Evolutionary conservation across 2,888 invertebrate genomes (phyloP).

Genomic region (Agriotes lineatus): DNA sequence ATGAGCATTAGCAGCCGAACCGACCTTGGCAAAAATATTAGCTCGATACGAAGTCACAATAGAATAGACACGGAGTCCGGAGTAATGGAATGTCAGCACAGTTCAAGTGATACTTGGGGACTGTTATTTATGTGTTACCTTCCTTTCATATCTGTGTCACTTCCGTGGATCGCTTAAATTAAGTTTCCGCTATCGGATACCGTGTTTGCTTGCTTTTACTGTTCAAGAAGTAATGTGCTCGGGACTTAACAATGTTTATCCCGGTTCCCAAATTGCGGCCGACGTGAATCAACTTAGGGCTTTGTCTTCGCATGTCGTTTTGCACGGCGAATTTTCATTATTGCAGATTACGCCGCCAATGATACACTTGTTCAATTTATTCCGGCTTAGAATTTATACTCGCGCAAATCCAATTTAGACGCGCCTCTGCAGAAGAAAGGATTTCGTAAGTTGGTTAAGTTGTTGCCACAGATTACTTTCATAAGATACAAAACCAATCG

Average conservation of each 20-base stretch:
- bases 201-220: conserved; percentile 36
- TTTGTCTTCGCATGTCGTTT: not conserved
- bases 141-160: conserved; percentile 47
- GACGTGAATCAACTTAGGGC: conserved; percentile 14
- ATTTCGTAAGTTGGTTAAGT: not conserved
- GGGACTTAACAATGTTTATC: conserved; percentile 18
- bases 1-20: conserved; percentile 12
- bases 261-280: conserved; percentile 5
- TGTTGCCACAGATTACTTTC: conserved; percentile 30
- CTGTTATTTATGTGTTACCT: conserved; percentile 47
- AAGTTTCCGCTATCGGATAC: conserved; percentile 45
- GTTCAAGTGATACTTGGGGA: conserved; percentile 45
- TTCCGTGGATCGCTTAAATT: conserved; percentile 45
- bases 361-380: not conserved
- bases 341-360: not conserved
- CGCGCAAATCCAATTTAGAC: not conserved
- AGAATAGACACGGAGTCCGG: conserved; percentile 30
- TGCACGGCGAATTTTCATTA: not conserved
- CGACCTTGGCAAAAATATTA: conserved; percentile 34
- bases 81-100: conserved; percentile 44
- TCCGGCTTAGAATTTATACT: not conserved
- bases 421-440: no score
- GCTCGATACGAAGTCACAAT: conserved; percentile 33
- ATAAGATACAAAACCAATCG: conserved; percentile 27
- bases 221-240: conserved; percentile 26